These are phyloP conservation scores for Sarotherodon lohbergeri DNA, from an alignment of 2,113 vertebrate species.

Conservation along the genomic window DNA sequence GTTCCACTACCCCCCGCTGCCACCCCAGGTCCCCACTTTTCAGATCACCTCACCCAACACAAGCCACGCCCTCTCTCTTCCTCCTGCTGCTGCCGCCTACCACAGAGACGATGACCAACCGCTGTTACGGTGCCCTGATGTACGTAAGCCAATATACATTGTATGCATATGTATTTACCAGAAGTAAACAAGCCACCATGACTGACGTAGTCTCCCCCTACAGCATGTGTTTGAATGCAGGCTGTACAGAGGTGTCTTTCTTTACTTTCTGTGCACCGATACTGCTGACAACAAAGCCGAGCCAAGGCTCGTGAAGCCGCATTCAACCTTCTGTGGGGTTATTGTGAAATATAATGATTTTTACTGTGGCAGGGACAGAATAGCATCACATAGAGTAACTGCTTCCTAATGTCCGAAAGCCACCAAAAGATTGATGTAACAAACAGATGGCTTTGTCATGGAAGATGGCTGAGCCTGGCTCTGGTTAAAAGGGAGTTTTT, in stretches of 20 bases:
- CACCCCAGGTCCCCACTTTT: conserved; percentile 93
- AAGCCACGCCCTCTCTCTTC: conserved; percentile 85
- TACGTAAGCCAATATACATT: conserved; percentile 3
- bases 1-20: conserved; percentile 89
- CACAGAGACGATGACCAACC: conserved; percentile 89
- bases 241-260: neutral
- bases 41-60: conserved; percentile 95
- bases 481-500: neutral
- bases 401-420: neutral
- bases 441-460: neutral
- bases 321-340: neutral
- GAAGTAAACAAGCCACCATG: neutral
- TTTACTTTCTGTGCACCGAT: neutral
- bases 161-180: neutral
- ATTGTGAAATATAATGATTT: neutral
- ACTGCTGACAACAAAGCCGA: neutral
- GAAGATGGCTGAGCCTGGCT: neutral
- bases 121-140: conserved; percentile 79
- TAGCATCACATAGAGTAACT: neutral
- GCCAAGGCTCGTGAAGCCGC: neutral
- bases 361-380: neutral
- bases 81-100: conserved; percentile 84
- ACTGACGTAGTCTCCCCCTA: neutral
- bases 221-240: neutral
- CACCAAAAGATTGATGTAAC: neutral